Evolutionary conservation across 2,113 vertebrate genomes (phyloP), one percentile per base, ranked within the genome.

Genomic region (Stomatorhinus ivindoensis): DNA sequence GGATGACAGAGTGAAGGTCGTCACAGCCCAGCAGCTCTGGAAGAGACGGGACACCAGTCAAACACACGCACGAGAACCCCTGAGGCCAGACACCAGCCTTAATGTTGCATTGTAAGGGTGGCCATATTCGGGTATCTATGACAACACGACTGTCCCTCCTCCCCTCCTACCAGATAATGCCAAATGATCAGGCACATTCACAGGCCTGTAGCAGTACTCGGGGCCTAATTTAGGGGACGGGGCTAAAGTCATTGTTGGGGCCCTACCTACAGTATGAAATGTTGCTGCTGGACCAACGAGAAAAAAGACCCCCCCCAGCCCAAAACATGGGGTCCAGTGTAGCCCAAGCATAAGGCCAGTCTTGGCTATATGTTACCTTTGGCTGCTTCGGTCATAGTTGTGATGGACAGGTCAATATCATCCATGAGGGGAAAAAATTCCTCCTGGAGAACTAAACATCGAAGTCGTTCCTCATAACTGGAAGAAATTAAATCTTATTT

Each of bases 1-100:
- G 95, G 50, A 97, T 95, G 69, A 97, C 90, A 17, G 94, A 91
- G 89, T 97, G 97, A 27, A 97, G 94, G 89, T 96, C 90, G 44
- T 94, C 93, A 17, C 95, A 97, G 44, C 93, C 90, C 94, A 97
- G 80, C 47, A 97, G 90, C 93, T 97, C 97, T 97, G 85, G 13
- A 91, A 90, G 55, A 88, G 82, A 88, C 7, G 17, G 48, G n/a
- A 86, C 0, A 4, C 7, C 24, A n/a, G 27, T 86, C 48, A 53
- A 47, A 84, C 11, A 53, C 6, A 86, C 7, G 10, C 10, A 86
- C 11, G 13, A 31, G n/a, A 35, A 50, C 15, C 27, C 44, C 39
- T 3, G 19, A 84, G 19, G 17, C 4, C 17, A 2, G 82, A 47
- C 82, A 24, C 44, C 82, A 24, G 15, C 13, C 15, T 17, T 42